These are phyloP conservation scores for Drosophila tsacasi DNA, from an alignment of 1,140 invertebrate genomes.

Conservation along the genomic window DNA sequence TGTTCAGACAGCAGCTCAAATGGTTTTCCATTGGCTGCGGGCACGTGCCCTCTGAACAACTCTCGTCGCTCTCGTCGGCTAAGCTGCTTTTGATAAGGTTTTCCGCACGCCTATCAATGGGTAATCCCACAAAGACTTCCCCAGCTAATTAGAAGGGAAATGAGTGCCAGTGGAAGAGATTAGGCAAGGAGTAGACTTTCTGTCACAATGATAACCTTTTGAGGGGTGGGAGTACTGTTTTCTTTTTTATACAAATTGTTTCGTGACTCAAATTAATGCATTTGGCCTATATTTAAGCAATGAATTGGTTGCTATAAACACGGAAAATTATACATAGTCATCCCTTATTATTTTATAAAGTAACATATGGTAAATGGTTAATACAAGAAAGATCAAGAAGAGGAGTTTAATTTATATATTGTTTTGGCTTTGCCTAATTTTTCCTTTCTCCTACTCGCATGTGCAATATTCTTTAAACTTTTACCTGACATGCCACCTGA, in stretches of 20 bases:
- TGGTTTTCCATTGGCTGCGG: conserved; percentile 1
- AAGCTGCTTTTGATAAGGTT: conserved; percentile 20
- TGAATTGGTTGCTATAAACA: not conserved
- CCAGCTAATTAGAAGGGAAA: conserved; percentile 25
- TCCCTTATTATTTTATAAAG: not conserved
- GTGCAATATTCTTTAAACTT: not conserved
- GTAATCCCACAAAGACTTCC: conserved; percentile 30
- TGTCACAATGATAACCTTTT: conserved; percentile 8
- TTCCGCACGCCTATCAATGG: conserved; percentile 36
- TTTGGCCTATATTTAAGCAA: not conserved
- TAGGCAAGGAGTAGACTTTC: not conserved
- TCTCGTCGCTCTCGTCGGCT: not conserved
- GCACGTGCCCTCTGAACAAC: conserved; percentile 4
- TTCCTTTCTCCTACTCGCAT: not conserved
- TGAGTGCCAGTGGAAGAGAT: conserved; percentile 7
- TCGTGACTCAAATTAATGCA: conserved; percentile 4
- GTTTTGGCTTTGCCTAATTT: not conserved
- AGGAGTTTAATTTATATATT: not conserved
- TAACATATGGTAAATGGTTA: no score
- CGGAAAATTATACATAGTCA: not conserved
- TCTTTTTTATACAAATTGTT: not conserved
- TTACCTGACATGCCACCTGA: conserved; percentile 9
- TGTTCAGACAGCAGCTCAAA: conserved; percentile 27
- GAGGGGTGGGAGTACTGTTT: no score
- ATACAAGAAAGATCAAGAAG: no score